phyloP scores from a whole-genome alignment of 2,797 vertebrate genomes.

The Florisuga fusca region DNA sequence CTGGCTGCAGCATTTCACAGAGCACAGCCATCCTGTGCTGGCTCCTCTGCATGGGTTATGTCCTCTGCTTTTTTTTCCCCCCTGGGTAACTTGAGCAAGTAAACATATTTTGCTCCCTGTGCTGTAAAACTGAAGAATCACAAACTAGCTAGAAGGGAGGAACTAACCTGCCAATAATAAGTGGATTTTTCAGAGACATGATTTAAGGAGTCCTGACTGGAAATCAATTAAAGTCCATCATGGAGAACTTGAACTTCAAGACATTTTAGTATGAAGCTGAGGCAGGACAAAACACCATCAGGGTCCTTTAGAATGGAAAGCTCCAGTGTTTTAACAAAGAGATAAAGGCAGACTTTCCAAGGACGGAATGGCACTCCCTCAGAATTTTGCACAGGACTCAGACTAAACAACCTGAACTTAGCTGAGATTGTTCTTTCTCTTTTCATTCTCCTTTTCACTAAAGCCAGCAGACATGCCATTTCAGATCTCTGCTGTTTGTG shows the following conservation, averaged over 20 bases:
- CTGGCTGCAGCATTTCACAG: neutral
- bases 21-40: rapidly evolving
- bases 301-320: neutral
- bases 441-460: neutral
- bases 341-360: neutral
- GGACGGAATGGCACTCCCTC: neutral
- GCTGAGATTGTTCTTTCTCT: neutral
- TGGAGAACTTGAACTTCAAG: neutral
- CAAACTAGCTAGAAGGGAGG: neutral
- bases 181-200: neutral
- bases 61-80: neutral
- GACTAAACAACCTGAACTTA: slow-evolving; percentile 32
- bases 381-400: neutral
- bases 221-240: slow-evolving; percentile 51
- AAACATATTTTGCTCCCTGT: neutral
- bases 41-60: neutral
- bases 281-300: neutral
- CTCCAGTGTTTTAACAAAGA: neutral
- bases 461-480: neutral
- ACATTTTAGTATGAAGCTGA: neutral
- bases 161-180: slow-evolving; percentile 6
- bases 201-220: slow-evolving; percentile 25
- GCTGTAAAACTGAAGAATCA: neutral
- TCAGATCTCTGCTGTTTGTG: neutral
- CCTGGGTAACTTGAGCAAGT: neutral